Conservation (phyloP, 1,140 invertebrate genomes). For the Drosophila willistoni region DNA sequence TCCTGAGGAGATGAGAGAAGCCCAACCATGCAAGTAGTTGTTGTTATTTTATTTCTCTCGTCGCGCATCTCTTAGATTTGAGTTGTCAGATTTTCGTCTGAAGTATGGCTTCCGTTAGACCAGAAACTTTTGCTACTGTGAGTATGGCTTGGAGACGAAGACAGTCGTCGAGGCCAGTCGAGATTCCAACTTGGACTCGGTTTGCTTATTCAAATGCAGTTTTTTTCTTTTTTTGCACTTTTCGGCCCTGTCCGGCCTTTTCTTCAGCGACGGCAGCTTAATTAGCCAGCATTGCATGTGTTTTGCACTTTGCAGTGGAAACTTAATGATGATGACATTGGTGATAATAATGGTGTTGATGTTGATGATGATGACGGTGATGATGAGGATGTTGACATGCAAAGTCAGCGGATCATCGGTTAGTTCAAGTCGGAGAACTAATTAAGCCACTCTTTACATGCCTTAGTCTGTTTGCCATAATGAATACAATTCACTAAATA, state of each 20-base stretch:
- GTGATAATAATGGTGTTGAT: conserved; percentile 12
- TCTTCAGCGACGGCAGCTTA: conserved; percentile 50
- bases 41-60: conserved; percentile 37
- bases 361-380: conserved; percentile 24
- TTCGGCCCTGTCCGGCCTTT: conserved; percentile 24
- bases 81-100: conserved; percentile 75
- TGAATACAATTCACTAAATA: background rate
- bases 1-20: conserved; percentile 37
- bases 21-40: conserved; percentile 33
- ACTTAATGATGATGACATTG: conserved; percentile 19
- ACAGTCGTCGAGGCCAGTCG: conserved; percentile 12
- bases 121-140: conserved; percentile 65
- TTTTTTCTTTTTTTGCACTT: background rate
- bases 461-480: background rate
- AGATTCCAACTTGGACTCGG: conserved; percentile 26
- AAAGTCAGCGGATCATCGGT: conserved; percentile 44
- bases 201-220: conserved; percentile 51
- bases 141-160: conserved; percentile 28
- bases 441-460: conserved; percentile 32
- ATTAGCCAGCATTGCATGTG: conserved; percentile 77
- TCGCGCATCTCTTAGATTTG: conserved; percentile 72
- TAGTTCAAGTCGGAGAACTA: conserved; percentile 48
- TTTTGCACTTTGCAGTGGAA: conserved; percentile 66
- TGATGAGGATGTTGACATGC: conserved; percentile 52
- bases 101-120: conserved; percentile 78